phyloP scores from a whole-genome alignment of 2,797 vertebrate species.

The Peromyscus nudipes region DNA sequence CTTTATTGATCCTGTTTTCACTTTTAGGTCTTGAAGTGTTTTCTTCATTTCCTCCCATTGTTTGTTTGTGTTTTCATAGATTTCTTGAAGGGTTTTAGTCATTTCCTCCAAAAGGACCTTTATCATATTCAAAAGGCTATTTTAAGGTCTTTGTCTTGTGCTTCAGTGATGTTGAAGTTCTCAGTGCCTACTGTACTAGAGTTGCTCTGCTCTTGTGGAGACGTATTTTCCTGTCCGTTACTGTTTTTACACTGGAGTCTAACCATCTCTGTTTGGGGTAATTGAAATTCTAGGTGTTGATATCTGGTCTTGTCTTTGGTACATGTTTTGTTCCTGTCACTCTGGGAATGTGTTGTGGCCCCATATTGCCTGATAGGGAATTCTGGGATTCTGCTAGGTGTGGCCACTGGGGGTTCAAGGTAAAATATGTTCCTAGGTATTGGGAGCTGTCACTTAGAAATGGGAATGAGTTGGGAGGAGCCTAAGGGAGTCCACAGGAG shows the following conservation, averaged over 20 bases:
- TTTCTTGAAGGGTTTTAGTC: neutral
- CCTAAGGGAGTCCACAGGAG: neutral
- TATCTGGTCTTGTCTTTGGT: neutral
- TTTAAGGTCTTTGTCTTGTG: neutral
- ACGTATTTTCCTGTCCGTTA: neutral
- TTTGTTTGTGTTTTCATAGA: neutral
- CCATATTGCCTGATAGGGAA: neutral
- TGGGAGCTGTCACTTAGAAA: neutral
- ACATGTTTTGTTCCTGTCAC: neutral
- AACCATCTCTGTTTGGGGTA: neutral
- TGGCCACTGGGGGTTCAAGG: neutral
- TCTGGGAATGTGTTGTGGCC: neutral
- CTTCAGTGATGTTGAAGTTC: neutral
- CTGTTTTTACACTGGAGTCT: neutral
- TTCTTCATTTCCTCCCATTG: neutral
- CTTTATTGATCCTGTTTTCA: neutral
- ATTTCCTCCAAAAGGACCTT: neutral
- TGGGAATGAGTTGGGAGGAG: neutral
- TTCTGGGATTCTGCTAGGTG: neutral
- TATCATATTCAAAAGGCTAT: neutral
- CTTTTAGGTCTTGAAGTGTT: neutral
- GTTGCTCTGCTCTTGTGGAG: neutral
- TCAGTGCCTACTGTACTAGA: neutral
- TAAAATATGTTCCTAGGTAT: neutral
- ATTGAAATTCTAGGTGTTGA: neutral